Percentiles rank a stretch among this genome's conserved stretches.
Evolutionary conservation across 2,113 vertebrate species (phyloP).

Genomic region (Xiphorhynchus elegans): DNA sequence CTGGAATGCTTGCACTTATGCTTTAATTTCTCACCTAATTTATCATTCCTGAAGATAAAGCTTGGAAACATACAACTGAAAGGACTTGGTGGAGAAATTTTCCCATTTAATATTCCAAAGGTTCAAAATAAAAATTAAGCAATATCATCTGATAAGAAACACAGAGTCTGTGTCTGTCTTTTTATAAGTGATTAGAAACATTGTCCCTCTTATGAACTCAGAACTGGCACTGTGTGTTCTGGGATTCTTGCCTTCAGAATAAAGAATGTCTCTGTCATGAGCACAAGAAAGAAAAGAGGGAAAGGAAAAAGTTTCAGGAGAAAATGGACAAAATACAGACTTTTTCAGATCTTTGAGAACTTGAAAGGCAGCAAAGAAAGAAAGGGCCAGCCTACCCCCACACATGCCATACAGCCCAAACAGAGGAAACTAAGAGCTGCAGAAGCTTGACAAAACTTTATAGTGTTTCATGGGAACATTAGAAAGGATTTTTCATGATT

Average conservation of each 20-base stretch:
- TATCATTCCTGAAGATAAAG: background rate
- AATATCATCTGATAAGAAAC: background rate
- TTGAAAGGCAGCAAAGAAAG: background rate
- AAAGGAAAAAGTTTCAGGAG: background rate
- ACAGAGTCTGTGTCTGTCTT: background rate
- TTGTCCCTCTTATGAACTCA: background rate
- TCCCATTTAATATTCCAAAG: background rate
- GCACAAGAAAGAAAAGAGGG: background rate
- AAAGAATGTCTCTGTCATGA: background rate
- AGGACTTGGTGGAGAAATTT: background rate
- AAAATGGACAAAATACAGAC: background rate
- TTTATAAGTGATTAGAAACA: background rate
- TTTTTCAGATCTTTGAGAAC: background rate
- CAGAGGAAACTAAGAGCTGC: background rate
- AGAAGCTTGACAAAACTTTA: background rate
- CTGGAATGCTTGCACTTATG: background rate
- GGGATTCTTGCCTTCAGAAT: background rate
- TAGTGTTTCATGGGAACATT: background rate
- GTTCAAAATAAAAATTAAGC: background rate
- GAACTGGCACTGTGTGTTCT: background rate
- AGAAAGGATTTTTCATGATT: background rate
- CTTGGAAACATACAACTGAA: background rate
- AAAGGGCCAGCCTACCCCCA: background rate
- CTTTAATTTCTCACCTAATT: conserved; percentile 12
- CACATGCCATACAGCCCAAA: too few species aligned